phyloP scores from a whole-genome alignment of 2,797 vertebrate genomes.

The Rachycentron canadum region DNA sequence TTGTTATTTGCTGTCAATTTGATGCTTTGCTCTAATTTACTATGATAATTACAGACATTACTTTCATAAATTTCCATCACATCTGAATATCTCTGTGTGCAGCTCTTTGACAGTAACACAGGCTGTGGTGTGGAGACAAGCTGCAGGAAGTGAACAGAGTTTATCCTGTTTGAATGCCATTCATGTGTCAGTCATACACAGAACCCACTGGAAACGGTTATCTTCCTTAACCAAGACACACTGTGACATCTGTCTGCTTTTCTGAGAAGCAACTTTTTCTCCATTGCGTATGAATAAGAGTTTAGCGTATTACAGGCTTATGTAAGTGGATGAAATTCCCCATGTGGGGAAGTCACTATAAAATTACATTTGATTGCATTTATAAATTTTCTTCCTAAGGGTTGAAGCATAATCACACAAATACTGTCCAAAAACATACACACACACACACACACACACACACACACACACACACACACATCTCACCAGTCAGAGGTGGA shows the following conservation, averaged over 20 bases:
- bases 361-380: background rate
- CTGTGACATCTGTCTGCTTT: constrained; percentile 10
- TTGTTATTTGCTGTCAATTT: background rate
- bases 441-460: background rate
- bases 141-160: constrained; percentile 48
- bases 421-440: background rate
- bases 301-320: background rate
- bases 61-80: constrained; percentile 24
- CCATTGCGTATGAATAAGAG: background rate
- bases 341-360: no score
- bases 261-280: background rate
- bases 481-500: constrained; percentile 87
- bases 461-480: background rate
- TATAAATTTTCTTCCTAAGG: background rate
- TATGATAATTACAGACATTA: constrained; percentile 12
- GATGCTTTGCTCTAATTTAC: background rate
- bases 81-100: constrained; percentile 33
- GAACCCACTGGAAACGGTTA: constrained; percentile 31
- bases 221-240: constrained; percentile 29
- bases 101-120: no score
- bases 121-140: background rate
- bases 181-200: constrained; percentile 49
- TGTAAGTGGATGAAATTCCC: no score
- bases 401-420: background rate
- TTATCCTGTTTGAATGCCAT: constrained; percentile 30